phyloP scores from a whole-genome alignment of 2,113 vertebrate genomes.

The Struthio camelus region DNA sequence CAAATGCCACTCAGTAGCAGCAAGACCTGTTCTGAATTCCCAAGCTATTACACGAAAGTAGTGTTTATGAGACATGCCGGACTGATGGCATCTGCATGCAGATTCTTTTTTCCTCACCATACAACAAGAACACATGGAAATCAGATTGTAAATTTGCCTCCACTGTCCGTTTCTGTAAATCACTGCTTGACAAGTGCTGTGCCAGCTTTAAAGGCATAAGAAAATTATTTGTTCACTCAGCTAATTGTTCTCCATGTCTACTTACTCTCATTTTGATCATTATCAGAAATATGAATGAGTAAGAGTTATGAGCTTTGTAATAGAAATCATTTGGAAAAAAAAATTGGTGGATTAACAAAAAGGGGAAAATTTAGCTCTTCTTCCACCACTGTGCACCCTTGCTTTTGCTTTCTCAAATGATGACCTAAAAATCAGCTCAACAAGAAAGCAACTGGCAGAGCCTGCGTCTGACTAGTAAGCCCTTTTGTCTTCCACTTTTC shows the following conservation, averaged over 20 bases:
- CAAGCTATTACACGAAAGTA: background rate
- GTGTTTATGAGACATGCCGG: background rate
- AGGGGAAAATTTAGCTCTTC: background rate
- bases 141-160: background rate
- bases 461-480: background rate
- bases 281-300: background rate
- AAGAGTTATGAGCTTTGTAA: background rate
- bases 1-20: conserved; percentile 30
- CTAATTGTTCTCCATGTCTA: background rate
- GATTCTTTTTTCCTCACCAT: background rate
- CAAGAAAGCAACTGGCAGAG: background rate
- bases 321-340: background rate
- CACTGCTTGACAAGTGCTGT: background rate
- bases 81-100: background rate
- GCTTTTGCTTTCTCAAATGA: background rate
- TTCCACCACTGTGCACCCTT: background rate
- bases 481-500: background rate
- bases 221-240: background rate
- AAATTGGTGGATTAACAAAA: background rate
- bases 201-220: background rate
- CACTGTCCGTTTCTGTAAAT: background rate
- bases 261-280: background rate
- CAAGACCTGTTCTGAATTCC: conserved; percentile 28
- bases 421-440: background rate
- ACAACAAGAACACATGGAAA: background rate